Percentiles rank a stretch among this genome's conserved stretches.
These are phyloP conservation scores for Coleophora deauratella DNA, from an alignment of 2,888 invertebrate species.

Conservation along the genomic window DNA sequence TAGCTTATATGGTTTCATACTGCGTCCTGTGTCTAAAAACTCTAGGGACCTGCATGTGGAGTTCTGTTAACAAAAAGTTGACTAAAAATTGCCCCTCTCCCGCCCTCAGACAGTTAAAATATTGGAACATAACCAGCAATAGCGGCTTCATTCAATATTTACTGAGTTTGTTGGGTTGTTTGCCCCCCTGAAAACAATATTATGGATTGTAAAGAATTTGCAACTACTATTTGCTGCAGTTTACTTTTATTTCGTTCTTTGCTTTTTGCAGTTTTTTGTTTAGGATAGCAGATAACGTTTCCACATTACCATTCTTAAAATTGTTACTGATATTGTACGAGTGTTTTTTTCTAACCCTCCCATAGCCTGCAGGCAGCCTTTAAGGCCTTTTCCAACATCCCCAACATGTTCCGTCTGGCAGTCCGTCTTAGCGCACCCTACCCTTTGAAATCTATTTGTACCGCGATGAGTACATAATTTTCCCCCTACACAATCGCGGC, in stretches of 20 bases:
- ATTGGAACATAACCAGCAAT: conserved; percentile 44
- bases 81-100: conserved; percentile 30
- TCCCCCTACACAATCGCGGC: conserved; percentile 41
- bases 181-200: conserved; percentile 24
- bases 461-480: conserved; percentile 62
- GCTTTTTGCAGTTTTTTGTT: too few relatives aligned
- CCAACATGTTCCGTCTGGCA: conserved; percentile 48
- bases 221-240: conserved; percentile 1
- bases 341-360: conserved; percentile 39
- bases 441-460: conserved; percentile 65
- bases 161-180: conserved; percentile 27
- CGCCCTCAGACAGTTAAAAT: conserved; percentile 48
- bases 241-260: too few relatives aligned
- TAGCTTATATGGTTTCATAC: conserved; percentile 16
- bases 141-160: conserved; percentile 52
- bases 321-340: conserved; percentile 29
- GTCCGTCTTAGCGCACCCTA: conserved; percentile 33
- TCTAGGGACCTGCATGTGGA: conserved; percentile 34
- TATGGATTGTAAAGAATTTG: too few relatives aligned
- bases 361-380: conserved; percentile 29
- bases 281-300: background rate
- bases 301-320: conserved; percentile 1
- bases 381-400: conserved; percentile 21
- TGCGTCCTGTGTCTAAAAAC: conserved; percentile 43
- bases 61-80: conserved; percentile 17